Evolutionary conservation across 2,888 invertebrate species (phyloP), one percentile per base, ranked within the genome.

Genomic region (Vandiemenella viatica): DNA sequence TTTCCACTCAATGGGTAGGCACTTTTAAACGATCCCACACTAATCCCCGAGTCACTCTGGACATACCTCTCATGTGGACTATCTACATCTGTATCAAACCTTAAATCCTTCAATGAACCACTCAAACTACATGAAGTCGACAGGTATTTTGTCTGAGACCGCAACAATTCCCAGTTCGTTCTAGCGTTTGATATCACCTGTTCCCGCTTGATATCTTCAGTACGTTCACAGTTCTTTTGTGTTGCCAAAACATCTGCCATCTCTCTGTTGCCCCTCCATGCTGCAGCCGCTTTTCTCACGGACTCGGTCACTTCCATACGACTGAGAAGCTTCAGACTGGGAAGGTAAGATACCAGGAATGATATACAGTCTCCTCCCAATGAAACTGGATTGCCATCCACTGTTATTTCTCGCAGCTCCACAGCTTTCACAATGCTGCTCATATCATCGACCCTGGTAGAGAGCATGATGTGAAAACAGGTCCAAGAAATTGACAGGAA

Each of bases 311-410:
- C 58, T 58, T 81, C 79, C 80, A 86, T 83, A 57, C 79, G 77
- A 56, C 86, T 87, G 38, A 89, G 67, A 42, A 79, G 73, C 50
- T 76, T 68, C 53, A 89, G 69, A 61, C 79, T 77, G 19, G 86
- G 84, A 52, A 88, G 67, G 63, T 85, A 83, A 0, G 86, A 83
- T 0, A 88, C 85, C 41, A 88, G 66, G 62, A 86, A 88, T 0
- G 86, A 83, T 3, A 83, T 77, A 60, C 85, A 88, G 58, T 88
- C 87, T 0, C 83, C 80, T n/a, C 78, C 80, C 53, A 83, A 65
- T 17, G 83, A 81, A 8, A 89, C 79, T 0, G 88, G 87, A 67
- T 89, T 89, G 53, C 83, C 84, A 63, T 88, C 92, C 50, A 93
- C 76, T 17, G 89, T 83, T 43, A 93, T 77, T 68, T 92, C 92